Base-by-base conservation (phyloP, 1,140 invertebrate genomes). In the Temnothorax curvispinosus region DNA sequence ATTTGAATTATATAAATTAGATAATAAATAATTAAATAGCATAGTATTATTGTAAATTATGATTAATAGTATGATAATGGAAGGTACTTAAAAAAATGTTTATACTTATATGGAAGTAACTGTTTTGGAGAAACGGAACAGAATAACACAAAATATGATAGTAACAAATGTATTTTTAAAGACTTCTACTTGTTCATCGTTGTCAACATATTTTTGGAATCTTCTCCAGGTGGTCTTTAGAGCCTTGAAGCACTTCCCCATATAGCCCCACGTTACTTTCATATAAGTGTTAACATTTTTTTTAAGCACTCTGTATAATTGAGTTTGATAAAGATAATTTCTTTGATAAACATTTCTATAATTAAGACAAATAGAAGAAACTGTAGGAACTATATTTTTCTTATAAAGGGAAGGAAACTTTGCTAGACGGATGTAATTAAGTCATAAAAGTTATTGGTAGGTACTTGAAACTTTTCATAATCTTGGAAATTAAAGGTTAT, bases 381-480 rank as follows among this genome's bases (percentile, higher is more conserved):
- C 3, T 41, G 38, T 9, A 21, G 15, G 3, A 67, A 41, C n/a
- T 67, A 41, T 6, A 67, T 67, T 41, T 67, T 67, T 67, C 71
- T 67, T 67, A 62, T 62, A 47, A 47, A 64, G n/a, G 7, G 2
- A 44, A 67, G 8, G 52, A 56, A 67, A 67, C 38, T 67, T 67
- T 67, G n/a, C 38, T 4, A 67, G 38, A 75, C 18, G 50, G 32
- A 52, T 11, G 47, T 54, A 56, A 75, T 56, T 75, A 54, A 56
- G 52, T 75, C 50, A 38, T 56, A 56, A 75, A 54, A 75, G 32
- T 52, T 75, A 52, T 56, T 38, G 21, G 21, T 21, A 21, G n/a
- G 11, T 75, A 38, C 32, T 75, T 54, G 2, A 38, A 75, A 54
- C 13, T 75, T 74, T 54, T 75, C 56, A 75, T 56, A 75, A 18